Evolutionary conservation across 2,797 vertebrate species (phyloP), one percentile per base, ranked within the genome.

Genomic region (Adrianichthys oophorus): DNA sequence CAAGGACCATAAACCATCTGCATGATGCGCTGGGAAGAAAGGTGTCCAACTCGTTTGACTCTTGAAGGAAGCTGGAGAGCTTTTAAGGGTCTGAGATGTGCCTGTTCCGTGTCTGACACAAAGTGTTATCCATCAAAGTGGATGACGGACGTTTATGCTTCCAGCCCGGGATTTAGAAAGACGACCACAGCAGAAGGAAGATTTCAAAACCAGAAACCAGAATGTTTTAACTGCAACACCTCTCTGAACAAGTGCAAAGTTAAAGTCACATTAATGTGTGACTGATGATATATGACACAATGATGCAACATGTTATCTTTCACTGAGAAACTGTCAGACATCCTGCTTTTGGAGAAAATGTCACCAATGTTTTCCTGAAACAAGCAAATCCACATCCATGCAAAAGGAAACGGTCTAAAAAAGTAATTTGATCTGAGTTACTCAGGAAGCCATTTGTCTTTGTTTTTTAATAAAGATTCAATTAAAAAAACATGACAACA

Each of bases 1-100:
- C 76, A 79, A 29, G 70, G 75, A 72, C 78, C 77, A 86, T 86
- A 88, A 85, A 84, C 70, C 84, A 83, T 87, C 84, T 78, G 84
- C 76, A 75, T 69, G 73, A 81, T 83, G 74, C 18, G 65, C 47
- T 57, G 62, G 51, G 65, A 75, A 66, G 78, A 76, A 78, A 72
- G 44, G 65, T 41, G 68, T 86, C 85, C 70, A 45, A 76, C 66
- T 74, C 80, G 74, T 85, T 78, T 81, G 83, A 76, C 79, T 84
- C 82, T 84, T 78, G 56, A 4, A 66, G 69, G 69, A 62, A 66
- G 66, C 19, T 80, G 80, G 72, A 77, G 62, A 62, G 58, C 58
- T 74, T 86, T 82, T 72, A 81, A 78, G 83, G 72, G 76, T 70
- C 51, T 67, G 72, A 81, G 75, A 82, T 82, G 70, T 71, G 73